Evolutionary conservation across 64 coral and sea anemone genomes (phyloP).

Genomic region (Actinia equina): DNA sequence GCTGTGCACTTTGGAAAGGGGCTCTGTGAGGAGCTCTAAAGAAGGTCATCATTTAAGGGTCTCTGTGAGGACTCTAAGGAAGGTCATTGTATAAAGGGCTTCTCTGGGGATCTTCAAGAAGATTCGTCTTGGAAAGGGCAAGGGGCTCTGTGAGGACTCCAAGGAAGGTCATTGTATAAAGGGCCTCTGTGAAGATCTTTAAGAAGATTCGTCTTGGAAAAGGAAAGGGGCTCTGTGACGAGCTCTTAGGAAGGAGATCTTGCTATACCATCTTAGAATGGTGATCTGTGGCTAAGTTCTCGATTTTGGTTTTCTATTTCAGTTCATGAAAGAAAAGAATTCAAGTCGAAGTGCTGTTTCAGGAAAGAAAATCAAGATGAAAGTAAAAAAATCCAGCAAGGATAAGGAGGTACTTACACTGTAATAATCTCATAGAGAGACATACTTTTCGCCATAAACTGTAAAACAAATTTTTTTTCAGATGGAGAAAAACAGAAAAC

Average conservation of each 20-base stretch:
- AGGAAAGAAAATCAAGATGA: constrained; percentile 87
- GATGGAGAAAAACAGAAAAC: constrained; percentile 86
- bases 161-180: too few relatives aligned
- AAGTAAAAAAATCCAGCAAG: constrained; percentile 86
- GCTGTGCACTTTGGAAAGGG: too few relatives aligned
- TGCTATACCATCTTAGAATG: not conserved
- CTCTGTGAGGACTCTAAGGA: too few relatives aligned
- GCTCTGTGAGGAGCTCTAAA: too few relatives aligned
- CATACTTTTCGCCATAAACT: not conserved
- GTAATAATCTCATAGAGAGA: not conserved
- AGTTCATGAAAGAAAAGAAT: constrained; percentile 95
- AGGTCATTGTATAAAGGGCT: too few relatives aligned
- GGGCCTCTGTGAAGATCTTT: too few relatives aligned
- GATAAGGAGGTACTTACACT: constrained; percentile 73
- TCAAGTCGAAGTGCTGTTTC: constrained; percentile 61
- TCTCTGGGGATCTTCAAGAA: too few relatives aligned
- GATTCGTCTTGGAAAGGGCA: too few relatives aligned
- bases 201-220: too few relatives aligned
- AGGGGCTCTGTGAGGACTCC: too few relatives aligned
- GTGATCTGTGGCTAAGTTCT: not conserved
- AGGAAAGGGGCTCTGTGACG: too few relatives aligned
- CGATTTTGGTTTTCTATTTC: constrained; percentile 8
- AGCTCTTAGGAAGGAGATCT: not conserved
- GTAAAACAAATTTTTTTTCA: constrained; percentile 6
- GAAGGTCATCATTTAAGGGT: too few relatives aligned